Evolutionary conservation across 2,113 vertebrate genomes (phyloP), one percentile per base, ranked within the genome.

Genomic region (Miniopterus natalensis): DNA sequence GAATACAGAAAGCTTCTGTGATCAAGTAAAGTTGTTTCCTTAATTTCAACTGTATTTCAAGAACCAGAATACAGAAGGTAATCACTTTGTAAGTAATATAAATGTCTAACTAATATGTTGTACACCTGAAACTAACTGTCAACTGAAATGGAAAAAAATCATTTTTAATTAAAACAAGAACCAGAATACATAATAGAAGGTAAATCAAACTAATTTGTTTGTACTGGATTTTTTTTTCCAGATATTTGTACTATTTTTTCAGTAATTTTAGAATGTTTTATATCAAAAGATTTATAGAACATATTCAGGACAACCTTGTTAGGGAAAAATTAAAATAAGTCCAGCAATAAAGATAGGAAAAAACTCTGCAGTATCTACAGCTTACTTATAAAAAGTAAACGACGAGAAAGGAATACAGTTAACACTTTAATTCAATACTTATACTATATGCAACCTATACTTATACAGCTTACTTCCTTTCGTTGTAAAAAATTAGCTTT

Each of bases 311-410:
- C n/a, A 36, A 66, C 29, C 45, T 93, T 73, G 21, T 40, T 31
- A 53, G 45, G 66, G 15, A 71, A 15, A 45, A 80, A 53, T 87
- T 71, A 87, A 79, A 87, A 80, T 61, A 8, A 73, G 40, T 53
- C n/a, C 21, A 88, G 65, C 65, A 57, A 73, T 15, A 73, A 73
- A 73, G 10, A 81, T 55, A 17, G 66, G 63, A 80, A 80, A 36
- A 70, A 57, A 47, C 77, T 55, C 49, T 80, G 25, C 13, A 45
- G 27, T n/a, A 80, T 57, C 20, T 57, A 59, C 3, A 59, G 27
- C 55, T 81, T 81, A 88, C 55, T 93, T 71, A 61, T 45, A 81
- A 81, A 65, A 81, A 36, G 36, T 65, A 93, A 81, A 65, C 75
- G 73, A 84, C n/a, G 7, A 88, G 55, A 81, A 81, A 47, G 9